phyloP scores from a whole-genome alignment of 2,797 vertebrate species.

The Euthynnus affinis region DNA sequence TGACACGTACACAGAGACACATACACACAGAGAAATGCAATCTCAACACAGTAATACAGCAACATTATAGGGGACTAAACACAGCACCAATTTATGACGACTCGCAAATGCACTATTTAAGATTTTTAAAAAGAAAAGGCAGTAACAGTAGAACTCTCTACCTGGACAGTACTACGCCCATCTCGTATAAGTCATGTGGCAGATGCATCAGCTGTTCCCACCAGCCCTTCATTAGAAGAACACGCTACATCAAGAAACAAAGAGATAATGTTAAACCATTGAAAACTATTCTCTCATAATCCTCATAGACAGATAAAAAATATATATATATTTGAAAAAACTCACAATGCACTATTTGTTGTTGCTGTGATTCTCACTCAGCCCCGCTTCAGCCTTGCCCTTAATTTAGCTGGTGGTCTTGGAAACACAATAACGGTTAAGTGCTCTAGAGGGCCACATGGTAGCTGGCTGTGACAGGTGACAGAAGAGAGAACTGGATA shows the following conservation, averaged over 20 bases:
- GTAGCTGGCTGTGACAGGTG: slow-evolving; percentile 81
- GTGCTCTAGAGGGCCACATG: slow-evolving; percentile 72
- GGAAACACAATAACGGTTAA: slow-evolving; percentile 72
- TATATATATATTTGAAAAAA: slow-evolving; percentile 24
- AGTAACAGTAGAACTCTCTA: slow-evolving; percentile 46
- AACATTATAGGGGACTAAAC: background rate
- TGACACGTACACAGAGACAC: slow-evolving; percentile 47
- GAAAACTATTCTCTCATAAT: background rate
- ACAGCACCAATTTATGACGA: background rate
- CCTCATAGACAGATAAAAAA: background rate
- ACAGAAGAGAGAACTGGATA: slow-evolving; percentile 44
- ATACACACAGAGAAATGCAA: slow-evolving; percentile 19
- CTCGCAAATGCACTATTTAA: background rate
- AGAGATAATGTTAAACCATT: background rate
- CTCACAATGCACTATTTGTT: slow-evolving; percentile 31
- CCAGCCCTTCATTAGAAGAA: slow-evolving; percentile 65
- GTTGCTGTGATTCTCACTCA: slow-evolving; percentile 41
- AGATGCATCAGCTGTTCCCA: slow-evolving; percentile 64
- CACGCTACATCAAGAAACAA: slow-evolving; percentile 28
- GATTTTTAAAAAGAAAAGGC: background rate
- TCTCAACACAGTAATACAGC: background rate
- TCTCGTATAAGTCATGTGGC: slow-evolving; percentile 73
- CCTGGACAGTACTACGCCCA: slow-evolving; percentile 80
- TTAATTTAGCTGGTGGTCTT: slow-evolving; percentile 77
- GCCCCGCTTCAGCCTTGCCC: slow-evolving; percentile 34